These are phyloP conservation scores for Dufourea novaeangliae DNA, from an alignment of 1,140 invertebrate genomes.

Conservation along the genomic window DNA sequence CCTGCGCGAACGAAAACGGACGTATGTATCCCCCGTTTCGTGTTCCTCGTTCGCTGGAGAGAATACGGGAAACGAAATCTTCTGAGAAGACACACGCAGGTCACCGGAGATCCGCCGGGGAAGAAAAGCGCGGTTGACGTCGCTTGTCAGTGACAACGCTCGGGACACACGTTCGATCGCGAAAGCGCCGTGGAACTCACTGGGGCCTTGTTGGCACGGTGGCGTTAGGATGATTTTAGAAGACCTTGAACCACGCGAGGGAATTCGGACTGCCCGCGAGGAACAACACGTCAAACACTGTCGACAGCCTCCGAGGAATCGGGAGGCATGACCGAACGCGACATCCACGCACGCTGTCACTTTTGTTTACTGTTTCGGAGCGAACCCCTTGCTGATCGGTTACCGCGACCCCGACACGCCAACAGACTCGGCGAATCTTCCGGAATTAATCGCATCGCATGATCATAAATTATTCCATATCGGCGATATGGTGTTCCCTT, in stretches of 20 bases:
- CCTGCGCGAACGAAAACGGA: neutral
- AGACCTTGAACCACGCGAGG: slow-evolving; percentile 62
- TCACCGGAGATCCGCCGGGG: too few relatives aligned
- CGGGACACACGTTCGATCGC: slow-evolving; percentile 32
- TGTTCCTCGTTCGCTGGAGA: neutral
- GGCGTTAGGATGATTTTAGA: slow-evolving; percentile 60
- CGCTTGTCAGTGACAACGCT: slow-evolving; percentile 26
- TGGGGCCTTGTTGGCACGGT: slow-evolving; percentile 38
- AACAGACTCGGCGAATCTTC: neutral
- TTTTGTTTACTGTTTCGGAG: slow-evolving; percentile 66
- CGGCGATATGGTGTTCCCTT: slow-evolving; percentile 9
- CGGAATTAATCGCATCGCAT: neutral
- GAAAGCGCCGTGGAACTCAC: slow-evolving; percentile 24
- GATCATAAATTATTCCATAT: neutral
- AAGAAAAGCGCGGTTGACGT: slow-evolving; percentile 20
- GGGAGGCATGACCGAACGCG: slow-evolving; percentile 31
- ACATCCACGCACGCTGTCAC: slow-evolving; percentile 63
- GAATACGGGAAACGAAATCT: neutral
- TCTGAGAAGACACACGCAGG: neutral
- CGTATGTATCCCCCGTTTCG: neutral
- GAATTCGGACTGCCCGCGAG: slow-evolving; percentile 34
- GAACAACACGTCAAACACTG: slow-evolving; percentile 21
- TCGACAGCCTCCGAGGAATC: slow-evolving; percentile 14
- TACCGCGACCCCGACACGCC: neutral
- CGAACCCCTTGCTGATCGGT: neutral